phyloP scores from a whole-genome alignment of 2,888 invertebrate genomes.

The Frankliniella fusca region DNA sequence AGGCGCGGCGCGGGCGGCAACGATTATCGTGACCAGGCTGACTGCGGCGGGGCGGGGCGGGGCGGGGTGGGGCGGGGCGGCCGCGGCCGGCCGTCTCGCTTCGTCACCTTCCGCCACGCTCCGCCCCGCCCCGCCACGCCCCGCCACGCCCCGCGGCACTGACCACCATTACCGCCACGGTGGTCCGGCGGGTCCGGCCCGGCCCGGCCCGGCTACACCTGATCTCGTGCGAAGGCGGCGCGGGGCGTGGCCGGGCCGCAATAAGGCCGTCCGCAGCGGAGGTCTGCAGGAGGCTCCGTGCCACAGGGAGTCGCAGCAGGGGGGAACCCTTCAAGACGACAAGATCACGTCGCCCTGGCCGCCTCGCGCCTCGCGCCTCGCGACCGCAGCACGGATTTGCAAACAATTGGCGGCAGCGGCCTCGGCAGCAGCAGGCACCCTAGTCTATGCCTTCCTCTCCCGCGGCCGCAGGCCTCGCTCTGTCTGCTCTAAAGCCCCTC shows the following conservation, averaged over 20 bases:
- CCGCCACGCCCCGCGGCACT: not conserved
- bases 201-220: not conserved
- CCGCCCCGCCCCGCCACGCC: not conserved
- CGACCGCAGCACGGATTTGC: too few relatives aligned
- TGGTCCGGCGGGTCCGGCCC: not conserved
- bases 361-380: too few relatives aligned
- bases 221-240: not conserved
- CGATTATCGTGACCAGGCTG: not conserved
- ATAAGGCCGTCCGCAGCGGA: not conserved
- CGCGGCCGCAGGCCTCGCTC: too few relatives aligned
- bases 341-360: not conserved
- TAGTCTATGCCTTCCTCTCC: too few relatives aligned
- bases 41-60: not conserved
- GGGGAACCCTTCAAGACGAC: not conserved
- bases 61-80: not conserved
- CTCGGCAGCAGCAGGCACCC: too few relatives aligned
- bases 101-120: not conserved
- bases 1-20: not conserved
- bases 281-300: not conserved
- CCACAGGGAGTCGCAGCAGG: too few relatives aligned
- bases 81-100: slow-evolving; percentile 32
- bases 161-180: not conserved
- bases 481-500: too few relatives aligned
- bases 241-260: not conserved
- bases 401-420: too few relatives aligned